Evolutionary conservation across 1,140 invertebrate genomes (phyloP), one percentile per base, ranked within the genome.

Genomic region (Brachionus angularis): DNA sequence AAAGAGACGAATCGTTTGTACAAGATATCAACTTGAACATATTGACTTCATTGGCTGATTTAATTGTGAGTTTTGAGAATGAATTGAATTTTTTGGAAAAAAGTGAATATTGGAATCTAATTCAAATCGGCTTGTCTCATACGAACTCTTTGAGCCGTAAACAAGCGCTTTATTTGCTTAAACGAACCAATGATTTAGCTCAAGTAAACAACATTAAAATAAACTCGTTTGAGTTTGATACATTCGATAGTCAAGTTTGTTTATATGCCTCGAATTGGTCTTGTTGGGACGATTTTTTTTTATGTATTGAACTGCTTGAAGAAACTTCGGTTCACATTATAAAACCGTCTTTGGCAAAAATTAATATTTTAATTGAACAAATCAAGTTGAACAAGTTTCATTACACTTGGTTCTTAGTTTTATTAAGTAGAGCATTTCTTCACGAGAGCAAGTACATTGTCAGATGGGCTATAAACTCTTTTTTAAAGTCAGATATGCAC

Each of bases 241-340:
- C n/a, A 39, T 67, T 67, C 29, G 42, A 25, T 12, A 14, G 16
- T 5, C 31, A 47, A 7, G 53, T 58, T 1, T 3, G 39, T 58
- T 23, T 58, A 4, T 67, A 67, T 14, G 23, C 46, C 18, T 67
- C 62, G 33, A 50, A 67, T 46, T 47, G 21, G 10, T 47, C 33
- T 33, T 47, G 46, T 8, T 67, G 62, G 62, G 47, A 46, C 36
- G 62, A 67, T 33, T 67, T 34, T 31, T 67, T 47, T 67, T 46
- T 67, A 23, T 67, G 62, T 27, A 67, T 67, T 23, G 62, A 67
- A 47, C 18, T 50, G 4, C 31, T 67, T 1, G 62, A 67, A 47
- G 62, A 67, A 18, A 67, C 62, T 23, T 67, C 62, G 21, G 47
- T 50, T 47, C 62, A 67, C 29, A 33, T 67, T 31, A 67, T 67